Evolutionary conservation across 2,888 invertebrate species (phyloP).

Genomic region (Arrhopalites spinosus): DNA sequence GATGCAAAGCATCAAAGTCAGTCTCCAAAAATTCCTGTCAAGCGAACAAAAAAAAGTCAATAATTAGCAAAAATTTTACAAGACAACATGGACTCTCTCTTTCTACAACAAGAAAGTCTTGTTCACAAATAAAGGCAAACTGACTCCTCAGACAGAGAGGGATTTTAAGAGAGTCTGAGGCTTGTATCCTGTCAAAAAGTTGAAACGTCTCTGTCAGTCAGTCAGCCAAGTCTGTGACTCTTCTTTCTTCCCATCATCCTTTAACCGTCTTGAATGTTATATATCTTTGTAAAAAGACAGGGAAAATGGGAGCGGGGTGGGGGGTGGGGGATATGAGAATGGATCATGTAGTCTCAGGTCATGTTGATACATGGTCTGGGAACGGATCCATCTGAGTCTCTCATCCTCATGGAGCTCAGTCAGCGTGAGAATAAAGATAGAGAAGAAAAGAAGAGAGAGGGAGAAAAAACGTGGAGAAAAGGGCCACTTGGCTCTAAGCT

Average conservation of each 20-base stretch:
- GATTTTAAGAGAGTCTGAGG: not conserved
- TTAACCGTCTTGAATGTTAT: not conserved
- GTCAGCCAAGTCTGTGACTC: not conserved
- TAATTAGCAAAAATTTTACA: not conserved
- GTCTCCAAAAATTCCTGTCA: not conserved
- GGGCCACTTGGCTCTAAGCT: conserved; percentile 19
- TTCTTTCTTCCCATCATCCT: not conserved
- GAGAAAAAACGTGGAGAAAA: conserved; percentile 26
- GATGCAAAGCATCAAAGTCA: not conserved
- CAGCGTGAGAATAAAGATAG: conserved; percentile 33
- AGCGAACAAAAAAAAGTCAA: not conserved
- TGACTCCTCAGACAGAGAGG: conserved; percentile 5
- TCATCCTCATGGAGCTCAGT: conserved; percentile 23
- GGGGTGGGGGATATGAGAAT: not conserved
- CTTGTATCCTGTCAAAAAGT: conserved; percentile 31
- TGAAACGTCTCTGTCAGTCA: conserved; percentile 44
- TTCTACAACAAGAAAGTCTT: too few relatives aligned
- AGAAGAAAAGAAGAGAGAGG: conserved; percentile 3
- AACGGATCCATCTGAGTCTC: conserved; percentile 28
- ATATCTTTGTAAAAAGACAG: too few relatives aligned
- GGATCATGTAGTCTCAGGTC: not conserved
- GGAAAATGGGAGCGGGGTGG: too few relatives aligned
- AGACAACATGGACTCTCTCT: not conserved
- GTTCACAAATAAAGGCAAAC: too few relatives aligned
- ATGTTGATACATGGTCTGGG: conserved; percentile 31